Evolutionary conservation across 1,140 invertebrate species (phyloP), one percentile per base, ranked within the genome.

Genomic region (Danaus plexippus): DNA sequence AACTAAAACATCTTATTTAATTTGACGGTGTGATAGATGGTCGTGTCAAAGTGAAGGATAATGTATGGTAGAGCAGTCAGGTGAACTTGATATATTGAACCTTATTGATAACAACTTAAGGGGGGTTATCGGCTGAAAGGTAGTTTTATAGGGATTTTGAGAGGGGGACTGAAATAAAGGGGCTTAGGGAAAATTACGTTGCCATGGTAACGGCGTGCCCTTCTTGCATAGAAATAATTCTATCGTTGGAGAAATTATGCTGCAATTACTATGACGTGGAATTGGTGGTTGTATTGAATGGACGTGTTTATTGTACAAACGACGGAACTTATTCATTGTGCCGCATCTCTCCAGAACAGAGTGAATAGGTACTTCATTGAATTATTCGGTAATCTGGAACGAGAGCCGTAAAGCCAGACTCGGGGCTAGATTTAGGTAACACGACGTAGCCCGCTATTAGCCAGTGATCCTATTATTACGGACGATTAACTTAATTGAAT

Each of bases 171-270:
- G 69, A 71, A 78, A 73, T 77, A 75, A 69, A 78, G 72, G 76
- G 73, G 69, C 75, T 79, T 76, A 73, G 63, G 64, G 70, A 70
- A 71, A 74, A 77, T 77, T 74, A 64, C 65, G 75, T 78, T 71
- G 65, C 68, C 57, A 77, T 69, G 47, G 63, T 61, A 64, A 80
- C 77, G 49, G 70, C 63, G 52, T 69, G 61, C 69, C 53, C 59
- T 64, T 50, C 42, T 62, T 60, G 57, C 47, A 62, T 50, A 55
- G 54, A 52, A 63, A 63, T 49, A 62, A 57, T 54, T 32, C 22
- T 32, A 32, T 32, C 22, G 22, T 32, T 32, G 22, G 22, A 32
- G 22, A 32, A 32, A 48, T 32, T 53, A 44, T 18, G 46, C 52
- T 43, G 10, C 7, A 52, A 32, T 11, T 47, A 48, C 48, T 54